Base-by-base conservation (phyloP, 2,113 vertebrate species). In the Lanius collurio region DNA sequence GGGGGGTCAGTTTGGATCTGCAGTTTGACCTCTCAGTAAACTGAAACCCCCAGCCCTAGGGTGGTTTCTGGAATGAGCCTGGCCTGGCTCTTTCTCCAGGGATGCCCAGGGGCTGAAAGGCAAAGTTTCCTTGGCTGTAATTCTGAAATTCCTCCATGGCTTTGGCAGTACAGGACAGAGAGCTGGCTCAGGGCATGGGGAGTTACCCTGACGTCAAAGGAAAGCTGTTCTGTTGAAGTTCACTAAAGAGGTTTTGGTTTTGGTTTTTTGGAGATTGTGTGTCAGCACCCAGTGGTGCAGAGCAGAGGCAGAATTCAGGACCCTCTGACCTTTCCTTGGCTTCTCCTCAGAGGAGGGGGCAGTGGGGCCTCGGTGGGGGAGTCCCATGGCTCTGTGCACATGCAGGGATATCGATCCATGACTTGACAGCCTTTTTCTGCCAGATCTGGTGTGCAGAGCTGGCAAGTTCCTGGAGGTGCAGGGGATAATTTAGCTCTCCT, bases 291-390 rank as follows among this genome's bases (percentile, higher is more conserved):
- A 64, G 55, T 41, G 44, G 37, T 65, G 68, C 71, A 69, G 63
- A 68, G 31, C 69, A 64, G 53, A 89, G 60, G 24, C 28, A 37
- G 63, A 67, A n/a, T 56, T 59, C 60, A 21, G 31, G 50, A 24
- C 0, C 0, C 37, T 37, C 55, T 87, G 68, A 28, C 60, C 74
- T 81, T 68, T 27, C 44, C 63, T 78, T 44, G 76, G 19, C 33
- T 39, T 35, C 53, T 52, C 39, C 27, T 65, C 39, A 30, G n/a
- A 22, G 50, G 9, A 88, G n/a, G 49, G 27, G 23, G 13, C 49
- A 1, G 0, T 14, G 63, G 31, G 21, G 9, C 15, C 64, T 70
- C 0, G 0, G 7, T 39, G 44, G 11, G 63, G 67, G 28, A 41
- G 44, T n/a, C 26, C 39, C 30, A 5, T n/a, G 56, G 30, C 69